A percentile compares a stretch with the other conserved stretches of the same genome.
These are phyloP conservation scores for Sinocyclocheilus maitianheensis DNA, from an alignment of 2,113 vertebrate species.

Conservation along the genomic window DNA sequence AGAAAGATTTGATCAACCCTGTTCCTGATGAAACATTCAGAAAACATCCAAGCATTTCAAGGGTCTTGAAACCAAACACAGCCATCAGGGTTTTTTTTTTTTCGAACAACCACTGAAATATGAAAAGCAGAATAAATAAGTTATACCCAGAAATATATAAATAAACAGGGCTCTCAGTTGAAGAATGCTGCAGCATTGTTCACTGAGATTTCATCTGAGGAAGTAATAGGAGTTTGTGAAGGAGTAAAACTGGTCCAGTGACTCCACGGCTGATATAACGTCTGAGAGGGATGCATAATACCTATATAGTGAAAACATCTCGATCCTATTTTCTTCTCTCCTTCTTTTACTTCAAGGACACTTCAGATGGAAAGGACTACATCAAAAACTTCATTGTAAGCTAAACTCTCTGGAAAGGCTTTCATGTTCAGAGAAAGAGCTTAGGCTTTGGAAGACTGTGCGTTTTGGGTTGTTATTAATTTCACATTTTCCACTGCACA, in stretches of 20 bases:
- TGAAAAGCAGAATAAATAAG: constrained; percentile 54
- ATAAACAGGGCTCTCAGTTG: constrained; percentile 47
- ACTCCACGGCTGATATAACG: constrained; percentile 26
- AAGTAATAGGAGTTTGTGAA: constrained; percentile 14
- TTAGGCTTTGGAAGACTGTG: constrained; percentile 14
- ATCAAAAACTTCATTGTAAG: constrained; percentile 35
- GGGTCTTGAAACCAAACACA: constrained; percentile 13
- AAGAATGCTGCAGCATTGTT: background rate
- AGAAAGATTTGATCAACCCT: background rate
- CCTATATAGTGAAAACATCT: constrained; percentile 40
- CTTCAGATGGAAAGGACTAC: constrained; percentile 39
- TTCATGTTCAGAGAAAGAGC: constrained; percentile 42
- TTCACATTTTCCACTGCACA: background rate
- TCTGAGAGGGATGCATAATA: constrained; percentile 24
- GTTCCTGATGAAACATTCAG: constrained; percentile 20
- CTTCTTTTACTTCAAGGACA: constrained; percentile 45
- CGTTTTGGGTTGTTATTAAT: constrained; percentile 18
- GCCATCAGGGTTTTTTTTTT: background rate
- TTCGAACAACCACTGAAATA: constrained; percentile 46
- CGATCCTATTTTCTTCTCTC: constrained; percentile 19
- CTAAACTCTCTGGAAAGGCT: constrained; percentile 41
- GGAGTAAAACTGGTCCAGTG: constrained; percentile 27
- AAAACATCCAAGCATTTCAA: constrained; percentile 7
- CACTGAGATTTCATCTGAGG: background rate
- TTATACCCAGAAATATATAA: constrained; percentile 50